A percentile compares a stretch with the other conserved stretches of the same genome.
Conservation (phyloP, 1,140 invertebrate species). For the Orchesella cincta region DNA sequence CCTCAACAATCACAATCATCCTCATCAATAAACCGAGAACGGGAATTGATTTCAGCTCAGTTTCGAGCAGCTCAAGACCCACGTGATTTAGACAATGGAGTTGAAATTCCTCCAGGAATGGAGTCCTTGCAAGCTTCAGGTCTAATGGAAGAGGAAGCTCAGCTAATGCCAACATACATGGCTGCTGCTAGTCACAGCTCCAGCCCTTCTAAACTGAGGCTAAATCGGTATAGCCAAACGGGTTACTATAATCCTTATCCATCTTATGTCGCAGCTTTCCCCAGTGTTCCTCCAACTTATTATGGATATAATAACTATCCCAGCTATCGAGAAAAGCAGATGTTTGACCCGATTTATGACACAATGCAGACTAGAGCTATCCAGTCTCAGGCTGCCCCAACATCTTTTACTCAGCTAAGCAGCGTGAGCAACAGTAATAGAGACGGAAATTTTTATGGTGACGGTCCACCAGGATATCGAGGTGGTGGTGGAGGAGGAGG, state of each 20-base stretch:
- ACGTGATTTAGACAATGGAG: background rate
- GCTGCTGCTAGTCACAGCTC: background rate
- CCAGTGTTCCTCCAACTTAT: background rate
- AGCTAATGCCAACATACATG: background rate
- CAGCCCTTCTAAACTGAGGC: background rate
- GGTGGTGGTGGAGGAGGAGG: background rate
- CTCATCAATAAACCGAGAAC: too few relatives aligned
- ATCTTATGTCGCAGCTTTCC: background rate
- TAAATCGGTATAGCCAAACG: background rate
- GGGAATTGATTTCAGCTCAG: background rate
- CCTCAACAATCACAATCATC: too few relatives aligned
- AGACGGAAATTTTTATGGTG: background rate
- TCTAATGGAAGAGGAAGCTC: background rate
- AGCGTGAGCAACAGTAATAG: background rate
- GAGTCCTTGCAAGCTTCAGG: background rate
- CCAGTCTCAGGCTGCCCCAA: background rate
- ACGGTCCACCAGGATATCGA: too few relatives aligned
- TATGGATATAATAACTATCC: background rate
- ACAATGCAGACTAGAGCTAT: conserved; percentile 2
- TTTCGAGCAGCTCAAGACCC: background rate
- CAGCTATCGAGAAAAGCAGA: background rate
- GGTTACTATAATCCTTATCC: conserved; percentile 16
- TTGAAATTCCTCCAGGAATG: background rate
- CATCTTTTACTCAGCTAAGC: background rate
- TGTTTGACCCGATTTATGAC: conserved; percentile 6